Evolutionary conservation across 2,113 vertebrate genomes (phyloP), one percentile per base, ranked within the genome.

Genomic region (Paralichthys olivaceus): DNA sequence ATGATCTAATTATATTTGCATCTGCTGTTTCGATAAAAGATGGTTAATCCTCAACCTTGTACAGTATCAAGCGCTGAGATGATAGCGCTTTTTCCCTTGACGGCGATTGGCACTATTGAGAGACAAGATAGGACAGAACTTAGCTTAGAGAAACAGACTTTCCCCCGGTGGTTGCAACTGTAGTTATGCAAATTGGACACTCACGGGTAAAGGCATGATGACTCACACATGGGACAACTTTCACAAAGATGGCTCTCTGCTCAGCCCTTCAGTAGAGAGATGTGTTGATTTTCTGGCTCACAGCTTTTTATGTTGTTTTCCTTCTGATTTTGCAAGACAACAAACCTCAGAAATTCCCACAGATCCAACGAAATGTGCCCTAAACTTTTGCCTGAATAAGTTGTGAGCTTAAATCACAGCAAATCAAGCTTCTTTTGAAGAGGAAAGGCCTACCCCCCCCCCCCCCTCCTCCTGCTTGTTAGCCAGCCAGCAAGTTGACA

Each of bases 401-500:
- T 61, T 72, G 74, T 62, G 67, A 79, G 75, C 70, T 77, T 43
- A 72, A 89, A 87, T 88, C 77, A 78, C 75, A 67, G 84, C 66
- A 83, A 90, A 90, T 88, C 84, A 90, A 86, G 77, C 66, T 64
- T 74, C 84, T 85, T 90, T 85, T 90, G 77, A 80, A 80, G 79
- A 81, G 64, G 66, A 84, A 68, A 79, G 60, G 71, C 81, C 71
- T 64, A 13, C 26, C 63, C 57, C 70, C 34, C 32, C 17, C 29
- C 20, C 51, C 9, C 32, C 40, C 19, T n/a, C 60, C 29, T 58
- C 59, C 57, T 71, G 79, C 85, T 77, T 77, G 81, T 89, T 79
- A 89, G 76, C 84, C 80, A 84, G 86, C 81, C 80, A 75, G 59
- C 53, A 5, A 77, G 77, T 79, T 80, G 73, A 85, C 85, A 84